These are phyloP conservation scores for Crocuta crocuta DNA, from an alignment of 2,113 vertebrate genomes.

Conservation along the genomic window DNA sequence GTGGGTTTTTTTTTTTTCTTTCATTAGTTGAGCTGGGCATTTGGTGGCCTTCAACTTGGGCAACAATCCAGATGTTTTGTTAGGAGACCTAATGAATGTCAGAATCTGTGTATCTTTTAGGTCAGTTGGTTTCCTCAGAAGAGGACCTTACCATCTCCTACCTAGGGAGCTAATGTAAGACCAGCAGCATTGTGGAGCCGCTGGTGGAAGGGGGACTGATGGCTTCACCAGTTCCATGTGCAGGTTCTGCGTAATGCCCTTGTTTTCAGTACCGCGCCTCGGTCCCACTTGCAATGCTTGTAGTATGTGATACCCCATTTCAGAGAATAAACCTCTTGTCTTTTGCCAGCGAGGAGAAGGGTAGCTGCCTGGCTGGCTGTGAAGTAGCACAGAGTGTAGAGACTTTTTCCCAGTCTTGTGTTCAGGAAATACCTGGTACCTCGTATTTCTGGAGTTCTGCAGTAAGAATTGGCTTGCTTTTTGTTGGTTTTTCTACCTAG, in stretches of 20 bases:
- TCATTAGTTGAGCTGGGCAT: background rate
- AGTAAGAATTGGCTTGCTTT: background rate
- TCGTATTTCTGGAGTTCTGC: background rate
- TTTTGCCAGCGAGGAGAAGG: background rate
- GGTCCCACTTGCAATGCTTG: background rate
- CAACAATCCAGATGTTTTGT: background rate
- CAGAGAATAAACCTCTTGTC: background rate
- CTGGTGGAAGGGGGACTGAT: background rate
- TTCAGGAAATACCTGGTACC: background rate
- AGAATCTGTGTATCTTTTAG: background rate
- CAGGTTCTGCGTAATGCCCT: background rate
- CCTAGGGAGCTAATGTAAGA: background rate
- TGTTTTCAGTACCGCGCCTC: background rate
- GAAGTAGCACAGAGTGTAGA: background rate
- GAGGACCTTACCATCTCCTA: background rate
- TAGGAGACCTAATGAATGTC: background rate
- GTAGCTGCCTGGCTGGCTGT: background rate
- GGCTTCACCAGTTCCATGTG: background rate
- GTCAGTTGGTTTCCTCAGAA: background rate
- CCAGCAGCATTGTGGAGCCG: background rate
- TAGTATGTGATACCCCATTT: background rate
- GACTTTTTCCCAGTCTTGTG: background rate
- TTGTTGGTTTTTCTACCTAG: background rate
- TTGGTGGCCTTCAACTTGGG: background rate
- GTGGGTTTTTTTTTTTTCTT: background rate